These are phyloP conservation scores for Lasioglossum figueresi DNA, from an alignment of 2,888 invertebrate genomes.

Conservation along the genomic window DNA sequence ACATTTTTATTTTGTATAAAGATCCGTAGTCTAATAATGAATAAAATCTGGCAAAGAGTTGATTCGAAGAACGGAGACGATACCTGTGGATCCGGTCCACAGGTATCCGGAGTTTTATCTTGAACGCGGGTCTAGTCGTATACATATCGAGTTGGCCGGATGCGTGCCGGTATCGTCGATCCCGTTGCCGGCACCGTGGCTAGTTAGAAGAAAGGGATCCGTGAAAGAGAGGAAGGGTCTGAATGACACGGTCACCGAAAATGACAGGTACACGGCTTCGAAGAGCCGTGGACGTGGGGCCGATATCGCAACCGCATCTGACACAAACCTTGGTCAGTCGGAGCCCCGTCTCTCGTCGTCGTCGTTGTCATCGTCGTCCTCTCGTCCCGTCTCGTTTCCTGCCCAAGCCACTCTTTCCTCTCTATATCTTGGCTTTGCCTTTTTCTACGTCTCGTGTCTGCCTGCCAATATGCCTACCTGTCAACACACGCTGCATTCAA, in stretches of 20 bases:
- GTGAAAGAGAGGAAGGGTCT: constrained; percentile 62
- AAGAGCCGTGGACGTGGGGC: constrained; percentile 73
- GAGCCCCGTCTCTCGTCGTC: constrained; percentile 59
- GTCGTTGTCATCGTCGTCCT: constrained; percentile 55
- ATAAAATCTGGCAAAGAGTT: background rate
- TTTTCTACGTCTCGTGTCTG: constrained; percentile 71
- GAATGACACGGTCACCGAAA: constrained; percentile 82
- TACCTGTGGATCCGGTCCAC: constrained; percentile 45
- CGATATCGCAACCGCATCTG: constrained; percentile 82
- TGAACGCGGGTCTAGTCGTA: constrained; percentile 48
- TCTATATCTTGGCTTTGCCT: background rate
- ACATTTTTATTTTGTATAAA: too few species aligned
- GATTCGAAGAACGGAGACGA: constrained; percentile 13
- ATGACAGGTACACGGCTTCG: constrained; percentile 83
- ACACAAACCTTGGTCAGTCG: constrained; percentile 80
- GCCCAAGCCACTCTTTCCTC: background rate
- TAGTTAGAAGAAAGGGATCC: constrained; percentile 74
- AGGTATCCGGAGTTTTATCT: constrained; percentile 74
- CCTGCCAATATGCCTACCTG: constrained; percentile 83
- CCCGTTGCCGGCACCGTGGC: constrained; percentile 74
- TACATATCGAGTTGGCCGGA: constrained; percentile 32
- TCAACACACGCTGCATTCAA: constrained; percentile 84
- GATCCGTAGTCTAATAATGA: too few species aligned
- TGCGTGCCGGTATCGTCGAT: constrained; percentile 70
- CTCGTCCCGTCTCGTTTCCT: constrained; percentile 17